Evolutionary conservation across 2,113 vertebrate genomes (phyloP), one percentile per base, ranked within the genome.

Genomic region (Pachycephala philippinensis): DNA sequence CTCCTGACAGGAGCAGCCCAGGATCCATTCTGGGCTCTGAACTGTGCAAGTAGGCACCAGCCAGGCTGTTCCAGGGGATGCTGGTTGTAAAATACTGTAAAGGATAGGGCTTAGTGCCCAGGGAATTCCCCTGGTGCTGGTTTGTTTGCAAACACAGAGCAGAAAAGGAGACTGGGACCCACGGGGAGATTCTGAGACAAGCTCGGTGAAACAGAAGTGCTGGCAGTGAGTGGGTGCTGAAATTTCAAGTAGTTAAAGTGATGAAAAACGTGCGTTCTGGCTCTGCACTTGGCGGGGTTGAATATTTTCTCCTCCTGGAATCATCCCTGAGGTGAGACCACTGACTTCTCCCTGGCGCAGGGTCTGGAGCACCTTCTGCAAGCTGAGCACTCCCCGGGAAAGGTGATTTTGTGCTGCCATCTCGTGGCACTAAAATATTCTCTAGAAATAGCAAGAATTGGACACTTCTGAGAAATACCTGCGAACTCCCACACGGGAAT

Each of bases 401-500:
- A 47, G 35, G 24, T 35, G 93, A 49, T 80, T 95, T 82, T 56
- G 9, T 94, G 87, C 95, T 96, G 96, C 96, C 96, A 94, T 60
- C 96, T 84, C 8, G 88, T 95, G 96, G 95, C 85, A 1, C 1
- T 7, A 5, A 44, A 9, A 31, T 7, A 24, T 7, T 24, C 14
- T 10, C 37, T 4, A 4, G 31, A 37, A 40, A 8, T 0, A 2
- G 1, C 11, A 26, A 37, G 18, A 68, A 4, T 6, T 0, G 0
- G 2, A 0, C 3, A 1, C 3, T 3, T 0, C 0, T 3, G 8
- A 28, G 27, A 31, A 57, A 11, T 3, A 3, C 0, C 3, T 23
- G 28, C 15, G 1, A 5, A 3, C 4, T 2, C 6, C 2, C 11
- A 2, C 20, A 2, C 1, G 1, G 4, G 1, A 0, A 0, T 2